Conservation (phyloP, 2,113 vertebrate species). For the Callospermophilus lateralis region DNA sequence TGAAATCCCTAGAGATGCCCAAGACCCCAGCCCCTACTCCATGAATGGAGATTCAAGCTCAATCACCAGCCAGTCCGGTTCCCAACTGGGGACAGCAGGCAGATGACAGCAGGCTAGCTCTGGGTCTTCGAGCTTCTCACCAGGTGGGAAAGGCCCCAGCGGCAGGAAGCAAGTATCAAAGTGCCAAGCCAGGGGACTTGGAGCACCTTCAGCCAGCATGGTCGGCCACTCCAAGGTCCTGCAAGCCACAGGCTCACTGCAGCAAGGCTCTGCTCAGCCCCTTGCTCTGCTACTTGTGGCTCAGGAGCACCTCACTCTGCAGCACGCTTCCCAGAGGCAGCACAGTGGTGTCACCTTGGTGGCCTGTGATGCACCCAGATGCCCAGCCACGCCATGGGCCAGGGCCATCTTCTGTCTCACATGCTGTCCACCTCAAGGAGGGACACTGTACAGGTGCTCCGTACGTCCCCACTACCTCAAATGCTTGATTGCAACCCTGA, state of each 20-base stretch:
- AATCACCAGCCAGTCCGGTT: background rate
- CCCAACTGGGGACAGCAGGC: background rate
- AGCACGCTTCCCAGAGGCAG: background rate
- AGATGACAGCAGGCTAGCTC: background rate
- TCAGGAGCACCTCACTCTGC: no score
- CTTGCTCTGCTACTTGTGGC: background rate
- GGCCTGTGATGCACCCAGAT: background rate
- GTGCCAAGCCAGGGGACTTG: background rate
- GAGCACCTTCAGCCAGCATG: background rate
- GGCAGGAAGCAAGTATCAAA: background rate
- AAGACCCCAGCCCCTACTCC: background rate
- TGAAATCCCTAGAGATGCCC: background rate
- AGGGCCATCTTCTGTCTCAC: background rate
- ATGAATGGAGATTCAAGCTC: accelerated
- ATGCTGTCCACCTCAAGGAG: background rate
- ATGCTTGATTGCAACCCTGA: accelerated
- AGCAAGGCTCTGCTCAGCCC: background rate
- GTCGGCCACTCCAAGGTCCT: background rate
- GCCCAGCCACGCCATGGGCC: background rate
- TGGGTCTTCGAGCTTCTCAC: background rate
- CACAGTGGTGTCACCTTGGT: background rate
- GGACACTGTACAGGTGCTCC: no score
- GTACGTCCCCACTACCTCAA: background rate
- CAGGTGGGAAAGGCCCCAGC: background rate
- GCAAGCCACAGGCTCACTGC: background rate